Base-by-base conservation (phyloP, 2,797 vertebrate species). In the Schizopygopsis pylzovi region DNA sequence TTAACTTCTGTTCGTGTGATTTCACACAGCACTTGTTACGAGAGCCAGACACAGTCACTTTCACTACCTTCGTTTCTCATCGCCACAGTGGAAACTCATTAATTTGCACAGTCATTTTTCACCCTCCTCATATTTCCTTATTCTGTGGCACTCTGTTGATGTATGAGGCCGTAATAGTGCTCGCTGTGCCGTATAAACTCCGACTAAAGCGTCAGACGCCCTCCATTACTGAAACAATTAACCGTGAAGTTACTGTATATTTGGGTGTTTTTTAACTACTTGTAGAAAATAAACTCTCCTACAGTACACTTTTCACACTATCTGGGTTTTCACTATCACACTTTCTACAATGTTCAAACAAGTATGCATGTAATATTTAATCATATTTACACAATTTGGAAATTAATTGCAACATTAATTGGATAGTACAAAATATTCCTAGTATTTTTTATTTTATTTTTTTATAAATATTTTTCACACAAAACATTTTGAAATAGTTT, bases 1-100 rank as follows among this genome's bases (percentile, higher is more conserved):
- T 37, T 10, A 33, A 12, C 73, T 37, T 52, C 73, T 54, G 28
- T 1, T 56, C 0, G 0, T 2, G 1, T 22, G 1, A 39, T 56
- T n/a, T 54, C 33, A 39, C 33, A 8, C 75, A 56, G 28, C 28
- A 11, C 75, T 56, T 4, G 20, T 39, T 56, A 22, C 3, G 16
- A 33, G 18, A 52, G 5, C 47, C 11, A 13, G 45, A 52, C 47
- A 3, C 33, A 18, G 4, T 39, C 49, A 77, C 33, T 39, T 59
- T 10, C 2, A 13, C 75, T 41, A 15, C 8, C 37, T 13, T 79
- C 37, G 37, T 79, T 79, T 79, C 76, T 79, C 76, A 25, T 79
- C 52, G 7, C 43, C 76, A 78, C 37, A 43, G 37, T 61, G 52
- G 37, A 79, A 79, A 20, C 76, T 61, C 22, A 79, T 79, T 79